Percentiles rank a stretch among this genome's conserved stretches.
Evolutionary conservation across 2,797 vertebrate species (phyloP).

Genomic region (Chloroceryle amazona): DNA sequence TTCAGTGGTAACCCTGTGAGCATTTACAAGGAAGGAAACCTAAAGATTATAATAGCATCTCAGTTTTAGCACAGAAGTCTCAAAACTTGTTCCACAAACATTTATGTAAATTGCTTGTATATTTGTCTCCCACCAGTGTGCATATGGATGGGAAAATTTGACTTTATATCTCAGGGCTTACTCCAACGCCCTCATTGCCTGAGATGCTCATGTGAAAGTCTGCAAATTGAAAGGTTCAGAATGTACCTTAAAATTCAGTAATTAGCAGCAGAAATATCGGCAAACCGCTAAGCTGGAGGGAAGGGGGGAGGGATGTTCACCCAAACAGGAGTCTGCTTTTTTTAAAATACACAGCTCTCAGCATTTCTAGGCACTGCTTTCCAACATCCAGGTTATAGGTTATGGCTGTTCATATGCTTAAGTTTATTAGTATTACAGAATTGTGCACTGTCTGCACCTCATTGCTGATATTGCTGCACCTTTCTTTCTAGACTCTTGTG

Average conservation of each 20-base stretch:
- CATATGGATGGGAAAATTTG: constrained; percentile 2
- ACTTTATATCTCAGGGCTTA: constrained; percentile 5
- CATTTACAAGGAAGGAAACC: background rate
- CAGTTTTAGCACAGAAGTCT: constrained; percentile 9
- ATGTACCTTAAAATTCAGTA: constrained; percentile 34
- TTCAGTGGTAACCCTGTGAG: background rate
- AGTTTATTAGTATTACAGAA: background rate
- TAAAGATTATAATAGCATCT: background rate
- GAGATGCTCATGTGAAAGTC: background rate
- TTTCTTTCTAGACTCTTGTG: constrained; percentile 43
- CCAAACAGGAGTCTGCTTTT: background rate
- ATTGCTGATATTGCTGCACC: constrained; percentile 26
- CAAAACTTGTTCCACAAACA: background rate
- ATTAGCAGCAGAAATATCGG: constrained; percentile 29
- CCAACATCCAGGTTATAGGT: background rate
- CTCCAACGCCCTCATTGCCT: background rate
- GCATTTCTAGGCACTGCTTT: background rate
- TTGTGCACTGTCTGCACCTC: background rate
- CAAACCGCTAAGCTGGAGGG: background rate
- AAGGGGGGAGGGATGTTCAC: background rate
- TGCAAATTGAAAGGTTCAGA: background rate
- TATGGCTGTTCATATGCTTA: background rate
- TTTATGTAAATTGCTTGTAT: constrained; percentile 31
- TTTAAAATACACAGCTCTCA: background rate
- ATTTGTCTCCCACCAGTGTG: background rate